phyloP scores from a whole-genome alignment of 2,797 vertebrate species.

The Sebastes kiyomatsui region DNA sequence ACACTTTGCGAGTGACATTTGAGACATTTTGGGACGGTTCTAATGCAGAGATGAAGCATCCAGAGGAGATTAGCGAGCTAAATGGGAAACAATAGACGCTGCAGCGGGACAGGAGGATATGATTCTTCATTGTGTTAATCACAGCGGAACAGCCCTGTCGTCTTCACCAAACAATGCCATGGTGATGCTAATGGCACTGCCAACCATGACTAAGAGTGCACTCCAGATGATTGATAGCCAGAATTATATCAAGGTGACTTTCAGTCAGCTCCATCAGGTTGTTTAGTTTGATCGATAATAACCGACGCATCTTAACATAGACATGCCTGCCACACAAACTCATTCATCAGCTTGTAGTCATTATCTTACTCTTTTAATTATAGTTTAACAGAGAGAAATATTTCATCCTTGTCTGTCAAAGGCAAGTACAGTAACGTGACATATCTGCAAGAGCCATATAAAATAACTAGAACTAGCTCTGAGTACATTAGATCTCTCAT shows the following conservation, averaged over 20 bases:
- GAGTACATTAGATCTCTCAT: neutral
- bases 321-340: slow-evolving; percentile 64
- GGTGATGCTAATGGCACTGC: slow-evolving; percentile 84
- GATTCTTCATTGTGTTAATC: slow-evolving; percentile 82
- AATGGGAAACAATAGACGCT: slow-evolving; percentile 72
- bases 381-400: slow-evolving; percentile 25
- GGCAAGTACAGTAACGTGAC: neutral
- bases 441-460: neutral
- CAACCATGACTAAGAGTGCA: slow-evolving; percentile 77
- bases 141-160: slow-evolving; percentile 73
- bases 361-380: slow-evolving; percentile 62
- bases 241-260: slow-evolving; percentile 88
- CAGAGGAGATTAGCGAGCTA: slow-evolving; percentile 72
- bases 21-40: slow-evolving; percentile 68
- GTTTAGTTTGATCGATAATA: slow-evolving; percentile 85
- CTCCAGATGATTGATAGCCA: slow-evolving; percentile 82
- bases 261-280: slow-evolving; percentile 80
- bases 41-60: slow-evolving; percentile 66
- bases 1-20: slow-evolving; percentile 60
- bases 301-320: slow-evolving; percentile 73
- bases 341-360: slow-evolving; percentile 73
- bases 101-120: slow-evolving; percentile 71
- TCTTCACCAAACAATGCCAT: slow-evolving; percentile 80
- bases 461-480: neutral
- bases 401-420: slow-evolving; percentile 35